Evolutionary conservation across 2,888 invertebrate species (phyloP), one percentile per base, ranked within the genome.

Genomic region (Limenitis camilla): DNA sequence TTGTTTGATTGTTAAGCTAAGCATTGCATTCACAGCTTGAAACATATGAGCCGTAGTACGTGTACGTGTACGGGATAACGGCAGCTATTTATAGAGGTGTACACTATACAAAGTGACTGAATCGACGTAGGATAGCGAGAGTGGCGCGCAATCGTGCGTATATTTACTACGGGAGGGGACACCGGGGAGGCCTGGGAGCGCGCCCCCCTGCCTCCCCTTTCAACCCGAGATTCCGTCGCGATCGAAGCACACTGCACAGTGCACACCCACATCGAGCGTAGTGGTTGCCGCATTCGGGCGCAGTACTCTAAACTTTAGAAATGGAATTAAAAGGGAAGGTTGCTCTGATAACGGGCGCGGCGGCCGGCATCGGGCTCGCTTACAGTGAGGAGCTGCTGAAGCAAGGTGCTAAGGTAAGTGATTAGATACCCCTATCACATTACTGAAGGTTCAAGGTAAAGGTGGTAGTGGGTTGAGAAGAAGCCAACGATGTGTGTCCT

Each of bases 261-360:
- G 71, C 72, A 71, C 71, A 70, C 68, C 63, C 65, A 66, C 67
- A 67, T 65, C 71, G 68, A 58, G 52, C 61, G 61, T 61, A 63
- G 60, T 58, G 53, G 53, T 69, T 67, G 66, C 67, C 71, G 75
- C 73, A 72, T 64, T 69, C 67, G 70, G 76, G 75, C 74, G 78
- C 75, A 76, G 73, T 68, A 63, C 60, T 69, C 56, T 61, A 64
- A 60, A 68, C 66, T 65, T 66, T 59, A 65, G 60, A 61, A 48
- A 93, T 93, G 92, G 93, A 93, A 71, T 76, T 93, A 59, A 92
- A 92, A 76, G 92, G 92, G 60, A 92, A 92, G 78, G 92, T 93
- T 53, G 93, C 91, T 40, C 78, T 93, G 57, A 90, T 93, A 51
- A 93, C 93, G 29, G 93, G 93, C 32, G 93, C 91, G 44, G 93